phyloP scores from a whole-genome alignment of 2,888 invertebrate genomes.

The Lathronympha strigana region DNA sequence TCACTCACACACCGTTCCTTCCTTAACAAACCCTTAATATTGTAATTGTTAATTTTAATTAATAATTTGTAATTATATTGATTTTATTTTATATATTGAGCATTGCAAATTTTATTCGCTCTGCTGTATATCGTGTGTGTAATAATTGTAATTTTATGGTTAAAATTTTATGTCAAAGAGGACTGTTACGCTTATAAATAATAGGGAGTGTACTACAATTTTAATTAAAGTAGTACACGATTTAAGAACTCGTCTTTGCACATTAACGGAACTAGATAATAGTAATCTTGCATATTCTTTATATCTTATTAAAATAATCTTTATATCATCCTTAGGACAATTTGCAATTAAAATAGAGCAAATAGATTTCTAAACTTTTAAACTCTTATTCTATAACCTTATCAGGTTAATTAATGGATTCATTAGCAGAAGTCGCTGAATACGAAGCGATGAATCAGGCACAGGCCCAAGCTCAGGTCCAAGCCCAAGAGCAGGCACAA shows the following conservation, averaged over 20 bases:
- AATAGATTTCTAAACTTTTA: neutral
- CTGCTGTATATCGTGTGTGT: neutral
- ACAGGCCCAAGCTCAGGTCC: neutral
- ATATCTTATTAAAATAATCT: slow-evolving; percentile 1
- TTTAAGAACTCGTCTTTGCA: slow-evolving; percentile 13
- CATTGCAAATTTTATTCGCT: too few species aligned
- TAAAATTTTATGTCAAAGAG: neutral
- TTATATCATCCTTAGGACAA: neutral
- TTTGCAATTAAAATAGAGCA: neutral
- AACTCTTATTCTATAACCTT: neutral
- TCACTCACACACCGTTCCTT: neutral
- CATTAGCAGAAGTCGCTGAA: neutral
- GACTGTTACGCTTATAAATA: neutral
- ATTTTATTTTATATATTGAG: neutral
- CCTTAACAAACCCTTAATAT: neutral
- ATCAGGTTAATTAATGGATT: neutral
- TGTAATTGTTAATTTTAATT: too few species aligned
- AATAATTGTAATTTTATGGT: neutral
- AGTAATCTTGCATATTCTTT: neutral
- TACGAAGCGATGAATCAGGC: neutral
- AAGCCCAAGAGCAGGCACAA: too few species aligned
- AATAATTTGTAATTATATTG: too few species aligned
- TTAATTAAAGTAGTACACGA: slow-evolving; percentile 2
- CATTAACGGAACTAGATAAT: neutral
- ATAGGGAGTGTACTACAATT: neutral